These are phyloP conservation scores for Anoplolepis gracilipes DNA, from an alignment of 1,140 invertebrate species.

Conservation along the genomic window DNA sequence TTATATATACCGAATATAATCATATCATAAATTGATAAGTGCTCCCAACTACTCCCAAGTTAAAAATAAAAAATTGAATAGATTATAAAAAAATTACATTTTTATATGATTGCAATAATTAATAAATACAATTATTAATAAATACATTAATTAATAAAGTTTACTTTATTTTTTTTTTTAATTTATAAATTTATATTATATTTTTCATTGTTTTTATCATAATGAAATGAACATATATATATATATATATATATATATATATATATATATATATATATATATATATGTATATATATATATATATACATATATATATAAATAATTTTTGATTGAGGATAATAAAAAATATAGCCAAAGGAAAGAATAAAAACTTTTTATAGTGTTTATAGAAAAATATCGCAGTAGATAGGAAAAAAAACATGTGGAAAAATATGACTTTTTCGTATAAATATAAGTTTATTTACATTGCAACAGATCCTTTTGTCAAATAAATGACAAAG, in stretches of 20 bases:
- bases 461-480: slow-evolving; percentile 85
- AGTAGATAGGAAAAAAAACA: not conserved
- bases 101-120: too few relatives aligned
- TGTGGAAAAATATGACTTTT: not conserved
- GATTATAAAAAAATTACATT: too few relatives aligned
- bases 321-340: not conserved
- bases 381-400: not conserved
- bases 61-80: not conserved
- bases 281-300: too few relatives aligned
- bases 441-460: slow-evolving; percentile 86
- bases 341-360: not conserved
- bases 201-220: not conserved
- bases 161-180: too few relatives aligned
- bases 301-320: too few relatives aligned
- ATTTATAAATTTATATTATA: not conserved
- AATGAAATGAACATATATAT: not conserved
- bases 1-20: not conserved
- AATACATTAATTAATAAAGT: too few relatives aligned
- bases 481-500: slow-evolving; percentile 79
- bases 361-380: not conserved
- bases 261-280: too few relatives aligned
- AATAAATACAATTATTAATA: too few relatives aligned
- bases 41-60: too few relatives aligned
- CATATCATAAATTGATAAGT: not conserved
- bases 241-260: too few relatives aligned